These are phyloP conservation scores for Glomeris maerens DNA, from an alignment of 1,140 invertebrate species.

Conservation along the genomic window DNA sequence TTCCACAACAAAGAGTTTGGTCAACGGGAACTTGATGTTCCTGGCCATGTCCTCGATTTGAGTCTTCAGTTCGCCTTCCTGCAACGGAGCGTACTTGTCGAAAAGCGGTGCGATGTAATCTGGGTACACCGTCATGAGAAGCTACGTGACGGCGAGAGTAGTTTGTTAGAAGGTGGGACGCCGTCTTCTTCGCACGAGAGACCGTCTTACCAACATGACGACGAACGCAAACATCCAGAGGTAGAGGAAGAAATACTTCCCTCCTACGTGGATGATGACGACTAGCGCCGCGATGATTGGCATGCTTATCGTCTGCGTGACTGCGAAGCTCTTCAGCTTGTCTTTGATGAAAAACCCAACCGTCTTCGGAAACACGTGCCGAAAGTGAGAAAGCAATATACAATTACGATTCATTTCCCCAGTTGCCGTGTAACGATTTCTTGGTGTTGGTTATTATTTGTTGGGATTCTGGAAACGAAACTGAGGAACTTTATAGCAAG, in stretches of 20 bases:
- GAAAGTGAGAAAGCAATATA: background rate
- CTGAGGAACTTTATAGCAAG: background rate
- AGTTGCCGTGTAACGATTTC: no score
- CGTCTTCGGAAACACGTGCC: slow-evolving; percentile 45
- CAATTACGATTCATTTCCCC: background rate
- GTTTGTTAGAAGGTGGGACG: background rate
- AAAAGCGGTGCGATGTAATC: slow-evolving; percentile 95
- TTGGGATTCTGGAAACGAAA: no score
- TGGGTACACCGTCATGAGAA: slow-evolving; percentile 83
- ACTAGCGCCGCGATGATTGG: slow-evolving; percentile 68
- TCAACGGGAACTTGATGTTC: slow-evolving; percentile 79
- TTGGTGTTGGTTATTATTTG: no score
- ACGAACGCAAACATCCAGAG: slow-evolving; percentile 79
- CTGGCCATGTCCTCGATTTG: slow-evolving; percentile 80
- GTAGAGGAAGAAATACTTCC: slow-evolving; percentile 88
- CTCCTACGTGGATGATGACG: slow-evolving; percentile 53
- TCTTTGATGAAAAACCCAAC: slow-evolving; percentile 86
- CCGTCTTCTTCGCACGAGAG: background rate
- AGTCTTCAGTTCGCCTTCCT: slow-evolving; percentile 70
- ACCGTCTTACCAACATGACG: slow-evolving; percentile 35
- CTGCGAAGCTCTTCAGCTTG: slow-evolving; percentile 68
- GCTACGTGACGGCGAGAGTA: slow-evolving; percentile 40
- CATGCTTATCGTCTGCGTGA: slow-evolving; percentile 57
- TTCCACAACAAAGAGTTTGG: slow-evolving; percentile 93
- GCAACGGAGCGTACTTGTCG: slow-evolving; percentile 93